Evolutionary conservation across 1,140 invertebrate species (phyloP).

Genomic region (Brachionus sp.): DNA sequence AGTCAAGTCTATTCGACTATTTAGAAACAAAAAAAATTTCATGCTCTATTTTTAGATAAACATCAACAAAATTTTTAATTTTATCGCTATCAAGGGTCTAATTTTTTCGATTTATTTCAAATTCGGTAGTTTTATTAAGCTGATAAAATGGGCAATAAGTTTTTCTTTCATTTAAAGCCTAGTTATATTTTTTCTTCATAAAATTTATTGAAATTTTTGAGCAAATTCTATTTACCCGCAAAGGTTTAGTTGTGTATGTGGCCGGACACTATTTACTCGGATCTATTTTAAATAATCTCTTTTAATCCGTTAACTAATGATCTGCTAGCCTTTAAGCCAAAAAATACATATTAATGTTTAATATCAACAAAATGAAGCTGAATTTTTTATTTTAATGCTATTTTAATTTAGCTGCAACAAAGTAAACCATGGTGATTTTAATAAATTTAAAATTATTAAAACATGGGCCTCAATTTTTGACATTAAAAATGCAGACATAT

Average conservation of each 20-base stretch:
- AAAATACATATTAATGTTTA: neutral
- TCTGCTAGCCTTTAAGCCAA: neutral
- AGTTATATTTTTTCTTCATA: neutral
- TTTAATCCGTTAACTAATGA: neutral
- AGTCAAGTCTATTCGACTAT: neutral
- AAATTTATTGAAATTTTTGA: no score
- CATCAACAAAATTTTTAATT: neutral
- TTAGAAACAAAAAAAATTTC: constrained; percentile 9
- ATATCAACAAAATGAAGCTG: no score
- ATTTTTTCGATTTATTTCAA: neutral
- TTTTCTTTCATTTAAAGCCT: no score
- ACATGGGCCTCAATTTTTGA: neutral
- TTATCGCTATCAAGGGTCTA: neutral
- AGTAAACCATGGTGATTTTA: no score
- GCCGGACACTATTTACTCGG: neutral
- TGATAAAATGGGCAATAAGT: neutral
- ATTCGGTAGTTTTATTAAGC: neutral
- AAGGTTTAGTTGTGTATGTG: neutral
- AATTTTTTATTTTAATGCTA: no score
- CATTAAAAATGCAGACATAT: neutral
- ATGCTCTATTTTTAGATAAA: constrained; percentile 35
- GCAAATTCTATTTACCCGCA: neutral
- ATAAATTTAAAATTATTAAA: neutral
- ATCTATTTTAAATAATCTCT: neutral
- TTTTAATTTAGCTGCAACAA: no score